These are phyloP conservation scores for Prenolepis imparis DNA, from an alignment of 2,888 invertebrate species.

Conservation along the genomic window DNA sequence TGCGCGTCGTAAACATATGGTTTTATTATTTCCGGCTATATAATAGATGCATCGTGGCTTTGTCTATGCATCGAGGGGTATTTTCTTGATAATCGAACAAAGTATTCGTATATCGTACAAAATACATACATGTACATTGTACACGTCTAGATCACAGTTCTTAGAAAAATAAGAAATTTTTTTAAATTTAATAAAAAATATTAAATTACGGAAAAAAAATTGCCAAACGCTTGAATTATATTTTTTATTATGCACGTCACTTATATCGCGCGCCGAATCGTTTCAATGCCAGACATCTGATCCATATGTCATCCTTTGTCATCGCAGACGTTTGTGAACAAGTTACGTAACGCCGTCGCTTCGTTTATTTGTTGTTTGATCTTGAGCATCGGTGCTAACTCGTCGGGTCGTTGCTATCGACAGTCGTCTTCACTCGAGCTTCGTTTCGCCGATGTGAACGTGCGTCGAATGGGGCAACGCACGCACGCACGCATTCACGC, in stretches of 20 bases:
- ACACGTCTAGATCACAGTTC: background rate
- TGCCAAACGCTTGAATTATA: background rate
- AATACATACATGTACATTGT: background rate
- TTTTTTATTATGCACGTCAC: background rate
- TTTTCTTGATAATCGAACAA: background rate
- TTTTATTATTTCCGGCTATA: constrained; percentile 6
- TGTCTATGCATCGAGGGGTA: background rate
- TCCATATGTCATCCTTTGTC: background rate
- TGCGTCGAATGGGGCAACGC: constrained; percentile 15
- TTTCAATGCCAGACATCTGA: background rate
- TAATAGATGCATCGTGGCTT: background rate
- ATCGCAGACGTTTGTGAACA: background rate
- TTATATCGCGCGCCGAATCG: background rate
- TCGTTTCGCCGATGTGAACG: constrained; percentile 12
- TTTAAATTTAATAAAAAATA: background rate
- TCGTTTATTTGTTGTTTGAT: constrained; percentile 36
- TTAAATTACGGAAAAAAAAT: background rate
- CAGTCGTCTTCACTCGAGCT: constrained; percentile 18
- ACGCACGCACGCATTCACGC: background rate
- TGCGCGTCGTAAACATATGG: background rate
- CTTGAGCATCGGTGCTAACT: constrained; percentile 32
- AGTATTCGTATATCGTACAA: no score
- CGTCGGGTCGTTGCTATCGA: constrained; percentile 31
- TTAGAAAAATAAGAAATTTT: background rate
- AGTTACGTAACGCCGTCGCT: constrained; percentile 1